These are phyloP conservation scores for Salarias fasciatus DNA, from an alignment of 2,797 vertebrate genomes.

Conservation along the genomic window DNA sequence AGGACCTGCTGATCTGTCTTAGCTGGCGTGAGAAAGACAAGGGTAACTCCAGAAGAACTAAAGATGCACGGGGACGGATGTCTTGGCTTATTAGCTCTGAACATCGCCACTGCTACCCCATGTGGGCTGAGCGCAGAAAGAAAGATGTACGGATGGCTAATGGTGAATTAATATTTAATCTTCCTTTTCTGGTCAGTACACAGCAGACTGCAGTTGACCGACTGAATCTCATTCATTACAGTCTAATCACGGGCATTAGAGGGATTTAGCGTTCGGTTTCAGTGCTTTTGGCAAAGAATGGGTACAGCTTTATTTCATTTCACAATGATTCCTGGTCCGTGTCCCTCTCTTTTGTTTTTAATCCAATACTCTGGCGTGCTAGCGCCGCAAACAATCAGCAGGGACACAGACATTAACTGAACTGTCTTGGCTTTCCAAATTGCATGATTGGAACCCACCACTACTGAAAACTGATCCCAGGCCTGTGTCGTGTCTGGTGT, in stretches of 20 bases:
- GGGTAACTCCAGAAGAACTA: no score
- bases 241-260: conserved; percentile 11
- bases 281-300: conserved; percentile 7
- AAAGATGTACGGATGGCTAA: no score
- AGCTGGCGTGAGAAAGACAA: no score
- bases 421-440: background rate
- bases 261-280: conserved; percentile 7
- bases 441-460: background rate
- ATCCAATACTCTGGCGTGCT: background rate
- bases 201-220: background rate
- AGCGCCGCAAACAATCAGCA: background rate
- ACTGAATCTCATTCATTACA: background rate
- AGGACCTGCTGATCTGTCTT: no score
- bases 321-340: background rate
- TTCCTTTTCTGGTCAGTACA: background rate
- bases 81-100: no score
- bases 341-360: background rate
- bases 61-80: no score
- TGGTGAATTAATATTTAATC: no score
- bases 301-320: background rate
- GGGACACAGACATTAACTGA: background rate
- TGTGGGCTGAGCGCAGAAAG: no score
- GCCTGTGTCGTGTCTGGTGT: background rate
- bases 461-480: background rate
- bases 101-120: no score